Percentiles rank a stretch among this genome's conserved stretches.
Conservation (phyloP, 2,888 invertebrate genomes). For the Ashinkailepas kermadecensis region DNA sequence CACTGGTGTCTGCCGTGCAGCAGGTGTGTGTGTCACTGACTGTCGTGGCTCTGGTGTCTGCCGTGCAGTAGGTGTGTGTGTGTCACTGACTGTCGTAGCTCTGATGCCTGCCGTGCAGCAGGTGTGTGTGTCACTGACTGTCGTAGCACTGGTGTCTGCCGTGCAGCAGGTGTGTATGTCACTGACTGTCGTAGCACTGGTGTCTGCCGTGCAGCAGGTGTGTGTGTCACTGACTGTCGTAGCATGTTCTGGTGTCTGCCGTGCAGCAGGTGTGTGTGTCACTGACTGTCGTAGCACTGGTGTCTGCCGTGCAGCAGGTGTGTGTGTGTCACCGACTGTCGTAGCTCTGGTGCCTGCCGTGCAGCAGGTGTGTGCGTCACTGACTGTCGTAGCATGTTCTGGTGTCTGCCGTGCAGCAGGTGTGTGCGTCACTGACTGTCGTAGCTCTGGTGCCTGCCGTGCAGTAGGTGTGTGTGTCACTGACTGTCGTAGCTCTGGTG, state of each 20-base stretch:
- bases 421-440: slow-evolving; percentile 46
- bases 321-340: slow-evolving; percentile 29
- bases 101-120: slow-evolving; percentile 51
- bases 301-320: slow-evolving; percentile 59
- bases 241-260: slow-evolving; percentile 35
- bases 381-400: slow-evolving; percentile 34
- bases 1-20: slow-evolving; percentile 47
- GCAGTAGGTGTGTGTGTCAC: slow-evolving; percentile 51
- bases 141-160: slow-evolving; percentile 35
- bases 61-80: slow-evolving; percentile 51
- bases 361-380: slow-evolving; percentile 51
- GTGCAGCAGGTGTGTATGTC: slow-evolving; percentile 51
- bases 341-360: slow-evolving; percentile 34
- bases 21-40: slow-evolving; percentile 51
- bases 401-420: slow-evolving; percentile 52
- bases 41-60: slow-evolving; percentile 34
- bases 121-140: slow-evolving; percentile 47
- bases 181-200: slow-evolving; percentile 34
- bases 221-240: slow-evolving; percentile 30
- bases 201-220: slow-evolving; percentile 59
- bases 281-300: slow-evolving; percentile 34
- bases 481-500: slow-evolving; percentile 34
- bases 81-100: slow-evolving; percentile 33
- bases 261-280: slow-evolving; percentile 51
- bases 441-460: slow-evolving; percentile 34